Evolutionary conservation across 2,797 vertebrate genomes (phyloP), one percentile per base, ranked within the genome.

Genomic region (Rhinoraja longicauda): DNA sequence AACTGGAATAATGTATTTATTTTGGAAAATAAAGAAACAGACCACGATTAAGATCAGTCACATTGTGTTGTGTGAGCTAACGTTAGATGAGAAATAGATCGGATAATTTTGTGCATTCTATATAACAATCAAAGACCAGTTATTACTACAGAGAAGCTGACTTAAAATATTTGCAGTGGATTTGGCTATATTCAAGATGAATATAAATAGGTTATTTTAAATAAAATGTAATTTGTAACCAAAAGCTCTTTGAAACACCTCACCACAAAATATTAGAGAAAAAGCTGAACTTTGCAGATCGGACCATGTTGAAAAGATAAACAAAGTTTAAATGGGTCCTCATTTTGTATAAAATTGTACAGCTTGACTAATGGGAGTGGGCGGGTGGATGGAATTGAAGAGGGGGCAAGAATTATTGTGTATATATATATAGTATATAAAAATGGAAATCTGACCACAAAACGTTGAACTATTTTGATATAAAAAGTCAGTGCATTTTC

Each of bases 61-160:
- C 21, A 6, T 3, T 13, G 13, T 24, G 64, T 73, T 73, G 36
- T 73, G 39, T 45, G 24, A 73, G 73, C 17, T 75, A 13, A 2
- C 53, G 73, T 45, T 57, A 17, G 90, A 2, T 53, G 39, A 72
- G 24, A 29, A n/a, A 73, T 73, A 2, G 17, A 26, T 26, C 75
- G 70, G 39, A 75, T 92, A 45, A 72, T 91, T 91, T 73, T 92
- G 45, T 73, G 21, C 72, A 75, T 92, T 92, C 32, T 91, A 6
- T 67, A 19, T 90, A 19, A 9, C 36, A 72, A 1, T 36, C 64
- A 13, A 29, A 70, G 32, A 26, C 32, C 36, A 90, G 62, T 2
- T 36, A 13, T 91, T 91, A 21, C 88, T 72, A 39, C 2, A 10
- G 24, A 29, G 81, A 26, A 72, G 67, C 45, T 73, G 24, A 73